A percentile compares a stretch with the other conserved stretches of the same genome.
Evolutionary conservation across 2,888 invertebrate species (phyloP).

Genomic region (Sclerodermus sp.): DNA sequence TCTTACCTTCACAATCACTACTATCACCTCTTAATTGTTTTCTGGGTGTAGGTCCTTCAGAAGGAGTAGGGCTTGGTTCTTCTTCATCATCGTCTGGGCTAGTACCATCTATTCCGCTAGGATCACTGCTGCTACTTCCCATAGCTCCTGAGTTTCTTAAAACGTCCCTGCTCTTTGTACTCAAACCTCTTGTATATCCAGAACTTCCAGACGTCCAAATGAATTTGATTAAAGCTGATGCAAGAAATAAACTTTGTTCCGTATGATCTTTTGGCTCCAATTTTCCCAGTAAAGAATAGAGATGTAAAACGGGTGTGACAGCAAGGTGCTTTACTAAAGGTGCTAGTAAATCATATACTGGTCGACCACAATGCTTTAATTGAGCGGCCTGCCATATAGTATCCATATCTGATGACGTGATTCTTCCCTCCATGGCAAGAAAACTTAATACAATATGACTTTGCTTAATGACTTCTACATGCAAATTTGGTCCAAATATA

Average conservation of each 20-base stretch:
- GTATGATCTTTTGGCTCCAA: constrained; percentile 90
- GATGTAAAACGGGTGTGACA: constrained; percentile 83
- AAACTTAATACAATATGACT: constrained; percentile 92
- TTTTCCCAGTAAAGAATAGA: constrained; percentile 83
- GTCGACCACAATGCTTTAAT: constrained; percentile 91
- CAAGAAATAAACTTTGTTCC: constrained; percentile 87
- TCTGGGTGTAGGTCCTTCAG: constrained; percentile 64
- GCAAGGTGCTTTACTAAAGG: constrained; percentile 89
- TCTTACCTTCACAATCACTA: constrained; percentile 49
- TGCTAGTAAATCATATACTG: constrained; percentile 87
- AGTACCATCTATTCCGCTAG: constrained; percentile 51
- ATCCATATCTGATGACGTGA: constrained; percentile 88
- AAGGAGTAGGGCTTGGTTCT: constrained; percentile 50
- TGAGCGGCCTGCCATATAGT: constrained; percentile 95
- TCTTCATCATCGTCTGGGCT: constrained; percentile 53
- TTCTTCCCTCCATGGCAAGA: constrained; percentile 87
- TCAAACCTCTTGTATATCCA: constrained; percentile 45
- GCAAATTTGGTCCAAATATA: constrained; percentile 95
- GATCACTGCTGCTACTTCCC: constrained; percentile 52
- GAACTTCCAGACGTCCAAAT: constrained; percentile 80
- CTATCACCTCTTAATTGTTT: constrained; percentile 62
- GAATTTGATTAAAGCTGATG: constrained; percentile 86
- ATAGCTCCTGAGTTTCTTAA: constrained; percentile 41
- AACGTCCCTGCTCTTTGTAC: constrained; percentile 46
- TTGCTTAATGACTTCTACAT: constrained; percentile 95